Conservation (phyloP, 2,113 vertebrate genomes). For the Orientallactaga bullata region DNA sequence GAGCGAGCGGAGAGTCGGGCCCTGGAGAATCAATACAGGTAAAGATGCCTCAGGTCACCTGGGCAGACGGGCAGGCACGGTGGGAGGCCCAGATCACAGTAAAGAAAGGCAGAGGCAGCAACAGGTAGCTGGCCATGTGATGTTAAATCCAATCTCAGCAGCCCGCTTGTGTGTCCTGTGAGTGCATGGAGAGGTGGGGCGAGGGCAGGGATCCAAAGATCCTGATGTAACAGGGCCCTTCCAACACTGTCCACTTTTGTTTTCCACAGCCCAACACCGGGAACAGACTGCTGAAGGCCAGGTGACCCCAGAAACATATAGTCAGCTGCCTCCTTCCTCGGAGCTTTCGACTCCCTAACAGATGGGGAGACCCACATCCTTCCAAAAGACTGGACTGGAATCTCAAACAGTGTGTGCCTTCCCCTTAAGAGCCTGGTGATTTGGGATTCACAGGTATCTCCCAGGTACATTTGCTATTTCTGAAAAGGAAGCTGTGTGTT, state of each 20-base stretch:
- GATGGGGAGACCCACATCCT: neutral
- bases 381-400: conserved; percentile 40
- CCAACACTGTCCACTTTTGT: conserved; percentile 54
- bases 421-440: neutral
- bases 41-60: neutral
- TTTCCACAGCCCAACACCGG: conserved; percentile 61
- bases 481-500: neutral
- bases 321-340: neutral
- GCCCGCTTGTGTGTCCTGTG: accelerated
- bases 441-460: conserved; percentile 13
- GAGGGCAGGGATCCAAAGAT: neutral
- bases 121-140: neutral
- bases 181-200: neutral
- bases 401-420: conserved; percentile 15
- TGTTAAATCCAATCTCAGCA: neutral
- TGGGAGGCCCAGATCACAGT: neutral
- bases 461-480: neutral
- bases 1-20: conserved; percentile 79
- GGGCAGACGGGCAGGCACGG: neutral
- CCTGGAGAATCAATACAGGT: conserved; percentile 83
- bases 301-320: neutral
- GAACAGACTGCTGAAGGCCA: conserved; percentile 75
- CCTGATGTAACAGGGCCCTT: accelerated
- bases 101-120: neutral
- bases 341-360: neutral